These are phyloP conservation scores for Pipistrellus kuhlii DNA, from an alignment of 2,797 vertebrate species.

Conservation along the genomic window DNA sequence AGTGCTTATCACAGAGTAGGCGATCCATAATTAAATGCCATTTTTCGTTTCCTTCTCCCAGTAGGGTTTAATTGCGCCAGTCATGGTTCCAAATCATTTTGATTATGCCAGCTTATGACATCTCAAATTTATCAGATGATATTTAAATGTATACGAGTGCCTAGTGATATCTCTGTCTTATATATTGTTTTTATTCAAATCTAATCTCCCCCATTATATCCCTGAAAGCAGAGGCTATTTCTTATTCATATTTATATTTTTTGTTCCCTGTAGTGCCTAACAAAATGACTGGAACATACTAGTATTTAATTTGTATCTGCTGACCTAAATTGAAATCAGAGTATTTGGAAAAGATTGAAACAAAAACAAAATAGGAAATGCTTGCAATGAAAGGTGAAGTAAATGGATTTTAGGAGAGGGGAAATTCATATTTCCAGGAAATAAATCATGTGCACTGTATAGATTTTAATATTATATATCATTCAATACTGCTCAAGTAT, in stretches of 20 bases:
- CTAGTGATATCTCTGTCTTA: not conserved
- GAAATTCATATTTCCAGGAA: constrained; percentile 52
- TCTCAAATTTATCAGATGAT: constrained; percentile 42
- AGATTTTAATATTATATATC: constrained; percentile 21
- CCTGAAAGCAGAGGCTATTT: constrained; percentile 7
- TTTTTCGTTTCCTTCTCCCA: constrained; percentile 36
- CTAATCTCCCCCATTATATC: not conserved
- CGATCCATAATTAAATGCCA: not conserved
- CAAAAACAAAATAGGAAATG: constrained; percentile 50
- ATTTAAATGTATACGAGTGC: constrained; percentile 9
- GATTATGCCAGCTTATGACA: not conserved
- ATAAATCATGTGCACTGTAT: not conserved
- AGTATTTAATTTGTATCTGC: constrained; percentile 22
- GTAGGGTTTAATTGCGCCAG: not conserved
- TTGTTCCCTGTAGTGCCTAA: not conserved
- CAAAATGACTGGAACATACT: not conserved
- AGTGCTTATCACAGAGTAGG: not conserved
- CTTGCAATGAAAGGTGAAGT: constrained; percentile 33
- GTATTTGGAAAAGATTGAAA: constrained; percentile 32
- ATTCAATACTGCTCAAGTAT: constrained; percentile 32
- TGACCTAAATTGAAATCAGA: constrained; percentile 61
- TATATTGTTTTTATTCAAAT: constrained; percentile 34
- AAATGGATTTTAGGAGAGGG: not conserved
- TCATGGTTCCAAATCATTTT: constrained; percentile 19
- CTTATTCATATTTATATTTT: constrained; percentile 36